phyloP scores from a whole-genome alignment of 2,113 vertebrate genomes.

The Sakesphorus luctuosus region DNA sequence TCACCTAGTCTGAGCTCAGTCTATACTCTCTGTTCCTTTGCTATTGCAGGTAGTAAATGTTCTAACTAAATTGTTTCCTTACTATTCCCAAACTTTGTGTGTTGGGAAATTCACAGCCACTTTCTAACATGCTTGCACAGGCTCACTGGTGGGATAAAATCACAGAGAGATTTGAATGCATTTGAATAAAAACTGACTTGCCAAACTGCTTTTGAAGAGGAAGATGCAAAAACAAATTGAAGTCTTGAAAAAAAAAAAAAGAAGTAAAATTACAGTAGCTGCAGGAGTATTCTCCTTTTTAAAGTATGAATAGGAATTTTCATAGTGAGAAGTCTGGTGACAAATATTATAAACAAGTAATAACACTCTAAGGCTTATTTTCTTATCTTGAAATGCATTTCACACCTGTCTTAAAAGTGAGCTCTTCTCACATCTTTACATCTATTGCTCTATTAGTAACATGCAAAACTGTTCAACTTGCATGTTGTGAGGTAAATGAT shows the following conservation, averaged over 20 bases:
- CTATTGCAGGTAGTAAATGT: not conserved
- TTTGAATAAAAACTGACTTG: not conserved
- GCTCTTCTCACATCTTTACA: not conserved
- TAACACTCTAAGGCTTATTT: not conserved
- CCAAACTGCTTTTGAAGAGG: not conserved
- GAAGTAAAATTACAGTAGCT: not conserved
- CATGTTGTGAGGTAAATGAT: not conserved
- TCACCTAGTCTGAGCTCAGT: not conserved
- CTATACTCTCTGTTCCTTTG: not conserved
- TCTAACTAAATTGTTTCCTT: not conserved
- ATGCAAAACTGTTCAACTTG: not conserved
- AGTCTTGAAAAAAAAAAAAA: not conserved
- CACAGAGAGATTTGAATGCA: not conserved
- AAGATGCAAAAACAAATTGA: not conserved
- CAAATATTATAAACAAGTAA: not conserved
- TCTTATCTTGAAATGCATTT: not conserved
- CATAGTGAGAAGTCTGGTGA: not conserved
- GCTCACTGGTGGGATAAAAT: not conserved
- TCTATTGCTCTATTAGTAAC: not conserved
- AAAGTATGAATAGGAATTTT: not conserved
- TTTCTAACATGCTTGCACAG: not conserved
- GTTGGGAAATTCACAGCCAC: not conserved
- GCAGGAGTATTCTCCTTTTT: not conserved
- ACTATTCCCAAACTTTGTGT: not conserved
- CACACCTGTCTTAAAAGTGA: not conserved